These are phyloP conservation scores for Drosophila ezoana DNA, from an alignment of 2,888 invertebrate genomes.

Conservation along the genomic window DNA sequence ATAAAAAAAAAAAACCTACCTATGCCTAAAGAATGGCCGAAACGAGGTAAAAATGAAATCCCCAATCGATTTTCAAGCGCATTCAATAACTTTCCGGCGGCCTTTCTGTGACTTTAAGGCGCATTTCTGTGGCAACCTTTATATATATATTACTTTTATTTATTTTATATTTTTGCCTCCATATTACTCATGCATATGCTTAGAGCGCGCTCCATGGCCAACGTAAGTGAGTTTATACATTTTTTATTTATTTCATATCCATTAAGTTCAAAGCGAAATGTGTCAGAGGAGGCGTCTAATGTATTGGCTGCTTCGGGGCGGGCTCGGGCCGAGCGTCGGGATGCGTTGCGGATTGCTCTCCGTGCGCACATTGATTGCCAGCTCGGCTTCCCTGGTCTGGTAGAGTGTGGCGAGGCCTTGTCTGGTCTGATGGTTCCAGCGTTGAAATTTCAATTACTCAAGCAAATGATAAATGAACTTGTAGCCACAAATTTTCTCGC, in stretches of 20 bases:
- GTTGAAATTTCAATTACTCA: conserved; percentile 79
- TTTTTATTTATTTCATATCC: conserved; percentile 81
- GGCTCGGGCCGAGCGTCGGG: conserved; percentile 20
- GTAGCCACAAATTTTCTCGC: conserved; percentile 79
- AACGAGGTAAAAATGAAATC: conserved; percentile 77
- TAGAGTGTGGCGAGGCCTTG: conserved; percentile 11
- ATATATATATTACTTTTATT: conserved; percentile 19
- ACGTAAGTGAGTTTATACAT: conserved; percentile 68
- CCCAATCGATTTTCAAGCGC: conserved; percentile 74
- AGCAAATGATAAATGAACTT: conserved; percentile 78
- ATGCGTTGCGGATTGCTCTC: conserved; percentile 46
- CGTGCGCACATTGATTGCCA: conserved; percentile 48
- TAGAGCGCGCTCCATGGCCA: conserved; percentile 22
- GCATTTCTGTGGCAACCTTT: conserved; percentile 55
- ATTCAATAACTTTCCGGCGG: conserved; percentile 70
- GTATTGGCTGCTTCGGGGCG: conserved; percentile 58
- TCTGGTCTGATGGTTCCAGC: conserved; percentile 50
- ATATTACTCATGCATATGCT: conserved; percentile 65
- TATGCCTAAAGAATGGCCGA: conserved; percentile 30
- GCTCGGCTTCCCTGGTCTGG: conserved; percentile 12
- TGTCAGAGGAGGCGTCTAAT: conserved; percentile 70
- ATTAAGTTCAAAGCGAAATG: conserved; percentile 78
- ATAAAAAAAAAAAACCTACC: conserved; percentile 63
- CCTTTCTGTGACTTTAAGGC: conserved; percentile 75
- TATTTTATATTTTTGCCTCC: conserved; percentile 31